Evolutionary conservation across 2,888 invertebrate genomes (phyloP), one percentile per base, ranked within the genome.

Genomic region (Caenorhabditis angaria): DNA sequence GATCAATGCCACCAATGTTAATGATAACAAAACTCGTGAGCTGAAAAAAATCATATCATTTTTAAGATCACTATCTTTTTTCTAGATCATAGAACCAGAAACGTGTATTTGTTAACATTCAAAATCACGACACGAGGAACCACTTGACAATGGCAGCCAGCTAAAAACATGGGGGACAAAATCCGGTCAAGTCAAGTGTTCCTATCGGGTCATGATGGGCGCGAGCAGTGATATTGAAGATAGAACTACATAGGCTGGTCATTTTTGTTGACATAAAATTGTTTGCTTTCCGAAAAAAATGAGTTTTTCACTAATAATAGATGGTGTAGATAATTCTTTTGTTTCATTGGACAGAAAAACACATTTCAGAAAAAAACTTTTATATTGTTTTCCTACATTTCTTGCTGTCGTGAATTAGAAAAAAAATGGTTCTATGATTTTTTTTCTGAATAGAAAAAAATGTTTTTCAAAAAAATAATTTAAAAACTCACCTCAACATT

Each of bases 1-100:
- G n/a, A 41, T 56, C 55, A 50, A 57, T 61, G 27, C 18, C 55
- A 67, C 61, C 28, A 50, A 41, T 57, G 57, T 55, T 50, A 67
- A 58, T 56, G 61, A 53, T 41, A 41, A 14, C 14, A 62, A 50
- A 61, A 56, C 65, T 65, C 41, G 58, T 51, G 20, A 41, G 29
- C 35, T 66, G 65, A 55, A 55, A 55, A 47, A 59, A 55, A 60
- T 60, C 55, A 47, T 59, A 29, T n/a, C n/a, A n/a, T n/a, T n/a
- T n/a, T n/a, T n/a, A n/a, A n/a, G n/a, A n/a, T n/a, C n/a, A n/a
- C n/a, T n/a, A n/a, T n/a, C n/a, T n/a, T n/a, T n/a, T n/a, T n/a
- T n/a, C n/a, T n/a, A n/a, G n/a, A n/a, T n/a, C n/a, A n/a, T n/a
- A n/a, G n/a, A n/a, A n/a, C n/a, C n/a, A n/a, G n/a, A n/a, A n/a